Base-by-base conservation (phyloP, 2,113 vertebrate species). In the Microcebus jonahi region DNA sequence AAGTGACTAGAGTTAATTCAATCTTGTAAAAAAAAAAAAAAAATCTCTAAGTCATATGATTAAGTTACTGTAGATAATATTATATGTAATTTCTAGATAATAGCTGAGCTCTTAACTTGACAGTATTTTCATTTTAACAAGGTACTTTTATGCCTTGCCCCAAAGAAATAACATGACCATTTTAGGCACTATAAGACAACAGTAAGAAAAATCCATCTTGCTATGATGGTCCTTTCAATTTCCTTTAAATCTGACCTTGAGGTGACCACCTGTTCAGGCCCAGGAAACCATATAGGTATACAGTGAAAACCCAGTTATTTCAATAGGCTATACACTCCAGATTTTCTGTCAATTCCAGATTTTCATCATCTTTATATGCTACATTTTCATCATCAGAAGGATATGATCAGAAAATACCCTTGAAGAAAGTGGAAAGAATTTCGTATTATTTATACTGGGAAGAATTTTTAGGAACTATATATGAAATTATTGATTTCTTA, bases 41-140 rank as follows among this genome's bases (percentile, higher is more conserved):
- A n/a, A 71, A 63, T 12, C 11, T 93, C 36, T 71, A 73, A 91
- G 59, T 86, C 48, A 73, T 57, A 45, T 29, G 61, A 87, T 87
- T 92, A 85, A 75, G 3, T 76, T 79, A 84, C 11, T 42, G 45
- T 87, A 82, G 68, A 86, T 79, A 76, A 53, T 93, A 79, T 21
- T 21, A 61, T 70, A 92, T 61, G 95, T 75, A 50, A 92, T 81
- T 81, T 91, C 9, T 79, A 70, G 12, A 4, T 67, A 88, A 70
- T 89, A 88, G 39, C 45, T 73, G 70, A 90, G 45, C 20, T 90
- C 18, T 81, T 81, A 87, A 83, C 27, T 87, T 61, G 48, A 88
- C 81, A 94, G 21, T 57, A 77, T 84, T 88, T 96, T 90, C 9
- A 76, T 92, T 81, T 90, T 89, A 91, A 91, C 14, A 87, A 95